Percentiles rank a stretch among this genome's conserved stretches.
phyloP scores from a whole-genome alignment of 2,888 invertebrate genomes.

The Eumerus sabulonum region DNA sequence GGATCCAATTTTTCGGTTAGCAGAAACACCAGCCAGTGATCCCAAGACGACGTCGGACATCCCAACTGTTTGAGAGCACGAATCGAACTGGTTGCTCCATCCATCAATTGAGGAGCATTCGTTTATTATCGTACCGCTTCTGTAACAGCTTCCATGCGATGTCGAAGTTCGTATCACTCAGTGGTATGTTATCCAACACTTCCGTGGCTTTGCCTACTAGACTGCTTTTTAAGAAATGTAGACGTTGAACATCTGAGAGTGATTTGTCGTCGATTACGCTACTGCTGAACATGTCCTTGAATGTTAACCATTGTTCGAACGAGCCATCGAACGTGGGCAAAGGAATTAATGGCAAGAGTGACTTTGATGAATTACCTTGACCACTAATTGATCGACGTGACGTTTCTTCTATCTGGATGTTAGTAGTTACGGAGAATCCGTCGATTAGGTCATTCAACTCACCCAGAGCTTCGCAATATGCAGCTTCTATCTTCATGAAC shows the following conservation, averaged over 20 bases:
- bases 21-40: slow-evolving; percentile 37
- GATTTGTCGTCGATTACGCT: slow-evolving; percentile 6
- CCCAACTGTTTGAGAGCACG: no score
- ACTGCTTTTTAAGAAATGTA: slow-evolving; percentile 42
- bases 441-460: slow-evolving; percentile 2
- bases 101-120: not conserved
- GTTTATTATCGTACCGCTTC: slow-evolving; percentile 46
- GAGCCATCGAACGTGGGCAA: slow-evolving; percentile 1
- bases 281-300: slow-evolving; percentile 9
- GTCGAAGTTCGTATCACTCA: slow-evolving; percentile 37
- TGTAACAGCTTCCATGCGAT: slow-evolving; percentile 39
- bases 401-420: not conserved
- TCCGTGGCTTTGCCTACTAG: slow-evolving; percentile 36
- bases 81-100: no score
- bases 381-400: not conserved
- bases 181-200: slow-evolving; percentile 24
- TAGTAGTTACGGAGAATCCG: not conserved
- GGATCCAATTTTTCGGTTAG: not conserved
- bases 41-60: not conserved
- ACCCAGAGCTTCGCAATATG: slow-evolving; percentile 22
- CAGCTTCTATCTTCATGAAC: slow-evolving; percentile 9
- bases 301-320: not conserved
- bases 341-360: not conserved
- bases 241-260: slow-evolving; percentile 24
- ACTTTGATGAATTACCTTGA: not conserved